These are phyloP conservation scores for Cryptus viduatorius DNA, from an alignment of 2,888 invertebrate species.

Conservation along the genomic window DNA sequence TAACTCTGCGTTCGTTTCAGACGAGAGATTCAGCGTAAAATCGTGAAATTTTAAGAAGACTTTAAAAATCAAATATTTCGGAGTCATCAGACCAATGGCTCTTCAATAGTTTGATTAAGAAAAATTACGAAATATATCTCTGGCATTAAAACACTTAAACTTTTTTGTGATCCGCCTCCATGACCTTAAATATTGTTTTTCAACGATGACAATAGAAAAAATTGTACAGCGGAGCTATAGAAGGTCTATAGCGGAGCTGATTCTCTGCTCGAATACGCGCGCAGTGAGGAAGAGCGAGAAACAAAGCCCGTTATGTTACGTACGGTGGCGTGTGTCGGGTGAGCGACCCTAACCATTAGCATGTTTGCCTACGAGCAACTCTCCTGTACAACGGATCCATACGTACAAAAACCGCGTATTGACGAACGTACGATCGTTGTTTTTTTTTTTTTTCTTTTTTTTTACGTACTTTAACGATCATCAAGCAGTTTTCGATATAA, in stretches of 20 bases:
- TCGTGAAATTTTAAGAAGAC: too few relatives aligned
- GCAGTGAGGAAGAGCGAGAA: conserved; percentile 62
- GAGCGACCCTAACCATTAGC: conserved; percentile 71
- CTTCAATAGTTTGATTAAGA: too few relatives aligned
- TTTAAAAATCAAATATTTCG: too few relatives aligned
- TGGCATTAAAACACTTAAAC: too few relatives aligned
- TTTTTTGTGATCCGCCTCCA: background rate
- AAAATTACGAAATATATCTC: too few relatives aligned
- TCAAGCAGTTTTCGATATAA: conserved; percentile 60
- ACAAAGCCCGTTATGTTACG: conserved; percentile 69
- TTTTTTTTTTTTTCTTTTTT: conserved; percentile 25
- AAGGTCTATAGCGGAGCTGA: conserved; percentile 17
- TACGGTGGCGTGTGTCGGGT: conserved; percentile 70
- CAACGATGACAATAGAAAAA: conserved; percentile 12
- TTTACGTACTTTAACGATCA: conserved; percentile 54
- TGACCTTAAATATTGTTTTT: conserved; percentile 1
- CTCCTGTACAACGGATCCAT: conserved; percentile 55
- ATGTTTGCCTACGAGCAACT: conserved; percentile 69
- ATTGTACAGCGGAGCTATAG: background rate
- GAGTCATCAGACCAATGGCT: too few relatives aligned
- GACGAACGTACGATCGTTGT: conserved; percentile 36
- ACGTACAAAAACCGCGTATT: conserved; percentile 35
- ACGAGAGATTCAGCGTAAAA: too few relatives aligned
- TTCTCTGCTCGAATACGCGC: conserved; percentile 62
- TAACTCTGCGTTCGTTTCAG: too few relatives aligned